These are phyloP conservation scores for Chloroceryle aenea DNA, from an alignment of 2,113 vertebrate species.

Conservation along the genomic window DNA sequence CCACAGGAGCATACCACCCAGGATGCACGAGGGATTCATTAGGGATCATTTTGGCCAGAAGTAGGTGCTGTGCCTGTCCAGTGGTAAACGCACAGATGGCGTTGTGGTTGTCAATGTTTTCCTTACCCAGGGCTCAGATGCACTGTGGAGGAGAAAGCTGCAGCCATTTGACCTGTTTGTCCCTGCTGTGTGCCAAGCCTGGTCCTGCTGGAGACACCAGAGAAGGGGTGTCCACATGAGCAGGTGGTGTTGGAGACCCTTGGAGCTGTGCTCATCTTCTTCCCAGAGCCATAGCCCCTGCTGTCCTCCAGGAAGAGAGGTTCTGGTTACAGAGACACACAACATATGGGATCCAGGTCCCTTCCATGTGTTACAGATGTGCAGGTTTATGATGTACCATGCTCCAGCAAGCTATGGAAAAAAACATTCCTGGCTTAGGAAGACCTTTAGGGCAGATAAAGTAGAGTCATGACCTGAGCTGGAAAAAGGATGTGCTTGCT, in stretches of 20 bases:
- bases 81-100: background rate
- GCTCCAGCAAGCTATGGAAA: background rate
- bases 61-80: background rate
- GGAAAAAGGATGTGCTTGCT: background rate
- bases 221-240: background rate
- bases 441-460: slow-evolving; percentile 22
- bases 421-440: background rate
- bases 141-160: background rate
- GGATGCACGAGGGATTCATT: background rate
- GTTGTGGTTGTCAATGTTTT: background rate
- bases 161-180: background rate
- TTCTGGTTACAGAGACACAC: background rate
- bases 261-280: fast-evolving
- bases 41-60: background rate
- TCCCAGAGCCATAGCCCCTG: background rate
- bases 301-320: background rate
- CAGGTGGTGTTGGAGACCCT: background rate
- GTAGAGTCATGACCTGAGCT: background rate
- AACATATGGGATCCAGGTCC: background rate
- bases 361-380: background rate
- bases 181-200: fast-evolving
- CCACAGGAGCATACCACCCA: background rate
- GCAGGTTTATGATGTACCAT: fast-evolving
- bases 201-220: background rate
- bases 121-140: background rate